Evolutionary conservation across 1,140 invertebrate species (phyloP).

Genomic region (Drosophila elegans): DNA sequence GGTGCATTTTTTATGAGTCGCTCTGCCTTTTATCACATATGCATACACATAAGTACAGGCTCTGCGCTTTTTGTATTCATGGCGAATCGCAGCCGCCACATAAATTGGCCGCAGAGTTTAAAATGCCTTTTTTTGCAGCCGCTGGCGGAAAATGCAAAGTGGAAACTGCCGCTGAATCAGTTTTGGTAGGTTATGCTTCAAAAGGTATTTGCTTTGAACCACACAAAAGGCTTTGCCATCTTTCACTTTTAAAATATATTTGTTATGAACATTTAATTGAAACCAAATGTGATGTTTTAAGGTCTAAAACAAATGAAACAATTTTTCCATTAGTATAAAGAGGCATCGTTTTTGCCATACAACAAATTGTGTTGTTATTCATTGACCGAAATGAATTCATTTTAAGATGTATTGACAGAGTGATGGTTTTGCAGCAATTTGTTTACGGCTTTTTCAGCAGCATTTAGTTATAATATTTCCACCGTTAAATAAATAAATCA

Average conservation of each 20-base stretch:
- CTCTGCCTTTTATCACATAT: conserved; percentile 76
- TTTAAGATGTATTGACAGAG: conserved; percentile 60
- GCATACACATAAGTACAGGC: conserved; percentile 55
- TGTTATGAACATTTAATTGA: background rate
- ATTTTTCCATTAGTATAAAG: background rate
- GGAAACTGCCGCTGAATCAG: conserved; percentile 33
- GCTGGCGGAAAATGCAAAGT: conserved; percentile 26
- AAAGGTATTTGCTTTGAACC: conserved; percentile 14
- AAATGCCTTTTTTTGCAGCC: conserved; percentile 36
- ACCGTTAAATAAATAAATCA: conserved; percentile 57
- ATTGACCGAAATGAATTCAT: conserved; percentile 17
- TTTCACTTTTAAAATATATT: conserved; percentile 9
- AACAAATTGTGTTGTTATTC: background rate
- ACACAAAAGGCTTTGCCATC: background rate
- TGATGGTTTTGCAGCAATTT: conserved; percentile 52
- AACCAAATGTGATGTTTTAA: background rate
- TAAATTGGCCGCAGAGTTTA: conserved; percentile 64
- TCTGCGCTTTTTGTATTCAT: conserved; percentile 40
- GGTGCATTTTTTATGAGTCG: conserved; percentile 77
- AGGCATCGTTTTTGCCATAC: background rate
- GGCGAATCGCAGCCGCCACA: conserved; percentile 56
- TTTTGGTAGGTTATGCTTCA: conserved; percentile 25
- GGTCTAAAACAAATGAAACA: background rate
- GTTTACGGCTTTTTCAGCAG: conserved; percentile 23
- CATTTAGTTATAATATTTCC: conserved; percentile 27